Percentiles rank a stretch among this genome's conserved stretches.
phyloP scores from a whole-genome alignment of 2,888 invertebrate genomes.

The Copidosoma aretas region DNA sequence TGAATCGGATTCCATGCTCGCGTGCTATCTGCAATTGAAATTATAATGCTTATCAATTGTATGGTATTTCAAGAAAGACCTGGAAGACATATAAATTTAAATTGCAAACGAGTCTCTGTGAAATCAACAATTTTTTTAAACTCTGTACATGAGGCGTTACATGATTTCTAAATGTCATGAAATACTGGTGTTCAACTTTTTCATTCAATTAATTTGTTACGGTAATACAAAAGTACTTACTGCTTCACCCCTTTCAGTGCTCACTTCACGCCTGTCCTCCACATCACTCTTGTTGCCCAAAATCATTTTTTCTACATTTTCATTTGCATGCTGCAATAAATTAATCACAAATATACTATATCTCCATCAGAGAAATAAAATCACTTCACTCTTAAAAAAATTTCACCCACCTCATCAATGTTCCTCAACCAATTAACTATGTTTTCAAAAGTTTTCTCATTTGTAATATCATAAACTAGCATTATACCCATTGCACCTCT shows the following conservation, averaged over 20 bases:
- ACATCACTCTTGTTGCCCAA: constrained; percentile 98
- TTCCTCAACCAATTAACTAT: constrained; percentile 98
- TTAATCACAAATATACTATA: constrained; percentile 20
- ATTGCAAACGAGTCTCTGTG: no score
- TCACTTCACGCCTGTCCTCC: constrained; percentile 92
- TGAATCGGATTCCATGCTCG: constrained; percentile 94
- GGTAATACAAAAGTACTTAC: constrained; percentile 69
- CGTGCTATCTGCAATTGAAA: constrained; percentile 78
- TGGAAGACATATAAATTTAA: no score
- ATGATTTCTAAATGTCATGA: constrained; percentile 1
- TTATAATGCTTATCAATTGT: background rate
- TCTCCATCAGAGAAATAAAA: background rate
- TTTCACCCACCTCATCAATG: constrained; percentile 85
- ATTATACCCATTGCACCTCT: constrained; percentile 98
- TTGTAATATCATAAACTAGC: constrained; percentile 97
- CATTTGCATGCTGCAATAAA: constrained; percentile 85
- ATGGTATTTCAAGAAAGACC: background rate
- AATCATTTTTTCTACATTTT: constrained; percentile 99
- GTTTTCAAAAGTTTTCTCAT: constrained; percentile 97
- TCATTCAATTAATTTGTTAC: no score
- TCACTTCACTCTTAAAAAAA: constrained; percentile 6
- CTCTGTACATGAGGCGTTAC: constrained; percentile 9
- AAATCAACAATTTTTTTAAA: no score
- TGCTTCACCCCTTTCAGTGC: constrained; percentile 90
- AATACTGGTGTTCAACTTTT: no score